Conservation (phyloP, 2,113 vertebrate genomes). For the Lophotis ruficrista region DNA sequence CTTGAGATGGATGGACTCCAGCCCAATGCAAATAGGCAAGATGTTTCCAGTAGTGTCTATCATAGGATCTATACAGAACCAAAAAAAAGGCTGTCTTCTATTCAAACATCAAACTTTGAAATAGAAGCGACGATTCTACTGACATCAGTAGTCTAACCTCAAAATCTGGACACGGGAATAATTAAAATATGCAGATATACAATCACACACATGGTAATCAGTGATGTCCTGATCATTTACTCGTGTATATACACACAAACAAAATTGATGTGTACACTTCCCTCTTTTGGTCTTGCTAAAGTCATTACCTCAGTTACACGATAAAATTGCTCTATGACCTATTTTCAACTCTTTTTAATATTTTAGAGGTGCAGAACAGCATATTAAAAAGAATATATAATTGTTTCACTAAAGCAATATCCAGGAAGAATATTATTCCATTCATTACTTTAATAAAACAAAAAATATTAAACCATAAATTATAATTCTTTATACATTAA, state of each 20-base stretch:
- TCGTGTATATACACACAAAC: background rate
- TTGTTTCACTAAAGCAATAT: background rate
- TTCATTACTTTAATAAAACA: background rate
- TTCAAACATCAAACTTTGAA: background rate
- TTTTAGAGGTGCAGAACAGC: background rate
- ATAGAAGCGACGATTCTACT: background rate
- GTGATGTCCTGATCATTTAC: background rate
- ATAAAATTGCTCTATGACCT: background rate
- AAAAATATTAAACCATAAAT: background rate
- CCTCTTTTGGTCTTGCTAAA: background rate
- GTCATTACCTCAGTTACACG: background rate
- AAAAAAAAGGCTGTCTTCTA: background rate
- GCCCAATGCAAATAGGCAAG: background rate
- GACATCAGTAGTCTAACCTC: background rate
- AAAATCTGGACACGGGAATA: background rate
- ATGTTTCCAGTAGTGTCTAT: background rate
- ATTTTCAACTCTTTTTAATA: background rate
- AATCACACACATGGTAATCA: fast-evolving
- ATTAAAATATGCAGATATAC: background rate
- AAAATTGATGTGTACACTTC: background rate
- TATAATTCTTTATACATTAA: background rate
- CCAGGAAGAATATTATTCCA: background rate
- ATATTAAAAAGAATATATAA: slow-evolving; percentile 15
- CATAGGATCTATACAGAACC: background rate
- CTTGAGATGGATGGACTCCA: background rate